Evolutionary conservation across 53 echinoderm and acorn worm genomes (phyloP), one percentile per base, ranked within the genome.

Genomic region (Temnopleurus reevesii): DNA sequence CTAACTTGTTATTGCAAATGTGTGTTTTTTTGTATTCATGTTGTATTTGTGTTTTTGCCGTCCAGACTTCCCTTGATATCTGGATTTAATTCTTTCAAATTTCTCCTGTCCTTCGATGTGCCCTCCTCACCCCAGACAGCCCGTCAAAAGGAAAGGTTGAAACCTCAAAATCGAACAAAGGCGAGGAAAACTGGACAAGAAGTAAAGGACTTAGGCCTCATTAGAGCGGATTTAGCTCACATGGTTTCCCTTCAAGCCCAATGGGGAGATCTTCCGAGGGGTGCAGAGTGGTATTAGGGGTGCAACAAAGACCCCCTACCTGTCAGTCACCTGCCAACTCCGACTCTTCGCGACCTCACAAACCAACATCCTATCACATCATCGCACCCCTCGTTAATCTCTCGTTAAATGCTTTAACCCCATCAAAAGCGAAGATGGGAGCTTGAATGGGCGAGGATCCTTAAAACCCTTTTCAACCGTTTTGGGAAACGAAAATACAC

Each of bases 351-450:
- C 46, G 15, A 85, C 86, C 86, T 25, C 45, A 85, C 86, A 61
- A 85, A 59, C 53, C 88, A 33, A 87, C 53, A 87, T 87, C 88
- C 88, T 71, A 87, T 87, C 65, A 66, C 88, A 66, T 71, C 88
- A 51, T 49, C 51, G 88, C 88, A 12, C 56, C 85, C 27, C 46
- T 2, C 35, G n/a, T 12, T 86, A 87, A 66, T 87, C 88, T 87
- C 88, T 53, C n/a, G 65, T 71, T 87, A 87, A 87, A 87, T 66
- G 88, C 71, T 87, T 53, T 87, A 87, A 71, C 65, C 88, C 76
- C 53, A 21, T 66, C 27, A 63, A 63, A 43, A 63, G 27, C 31
- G 8, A 13, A 17, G 47, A 13, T 41, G 24, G 60, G 46, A 45
- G 17, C 15, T 18, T 64, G 86, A 87, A 87, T 66, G 53, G 12